Conservation (phyloP, 2,113 vertebrate species). For the Thalassarche chlororhynchos region DNA sequence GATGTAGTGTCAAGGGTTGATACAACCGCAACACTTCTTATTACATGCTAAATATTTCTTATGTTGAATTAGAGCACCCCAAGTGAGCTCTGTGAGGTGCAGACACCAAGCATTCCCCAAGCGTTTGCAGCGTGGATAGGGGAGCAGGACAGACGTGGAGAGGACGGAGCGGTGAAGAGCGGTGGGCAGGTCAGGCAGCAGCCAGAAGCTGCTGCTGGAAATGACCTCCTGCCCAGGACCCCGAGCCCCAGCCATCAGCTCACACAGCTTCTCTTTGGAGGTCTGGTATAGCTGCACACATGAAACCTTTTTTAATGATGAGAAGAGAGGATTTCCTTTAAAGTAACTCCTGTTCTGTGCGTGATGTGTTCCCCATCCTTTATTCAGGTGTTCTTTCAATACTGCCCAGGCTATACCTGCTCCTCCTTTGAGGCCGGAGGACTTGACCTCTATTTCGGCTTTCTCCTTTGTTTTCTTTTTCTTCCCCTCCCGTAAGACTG, state of each 20-base stretch:
- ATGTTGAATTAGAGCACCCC: not conserved
- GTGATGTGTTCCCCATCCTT: not conserved
- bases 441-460: not conserved
- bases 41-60: not conserved
- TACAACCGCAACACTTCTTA: accelerated
- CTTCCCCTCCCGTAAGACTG: not conserved
- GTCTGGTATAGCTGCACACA: not conserved
- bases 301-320: not conserved
- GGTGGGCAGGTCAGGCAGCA: not conserved
- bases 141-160: not conserved
- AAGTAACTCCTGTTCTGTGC: not conserved
- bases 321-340: not conserved
- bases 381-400: not conserved
- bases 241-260: not conserved
- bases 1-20: not conserved
- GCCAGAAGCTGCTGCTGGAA: not conserved
- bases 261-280: not conserved
- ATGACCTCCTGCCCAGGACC: not conserved
- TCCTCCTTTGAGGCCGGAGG: not conserved
- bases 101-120: not conserved
- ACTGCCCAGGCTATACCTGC: not conserved
- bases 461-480: not conserved
- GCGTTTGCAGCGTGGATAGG: accelerated
- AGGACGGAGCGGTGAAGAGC: accelerated
- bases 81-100: not conserved